phyloP scores from a whole-genome alignment of 2,113 vertebrate species.

The Emydura subglobosa region DNA sequence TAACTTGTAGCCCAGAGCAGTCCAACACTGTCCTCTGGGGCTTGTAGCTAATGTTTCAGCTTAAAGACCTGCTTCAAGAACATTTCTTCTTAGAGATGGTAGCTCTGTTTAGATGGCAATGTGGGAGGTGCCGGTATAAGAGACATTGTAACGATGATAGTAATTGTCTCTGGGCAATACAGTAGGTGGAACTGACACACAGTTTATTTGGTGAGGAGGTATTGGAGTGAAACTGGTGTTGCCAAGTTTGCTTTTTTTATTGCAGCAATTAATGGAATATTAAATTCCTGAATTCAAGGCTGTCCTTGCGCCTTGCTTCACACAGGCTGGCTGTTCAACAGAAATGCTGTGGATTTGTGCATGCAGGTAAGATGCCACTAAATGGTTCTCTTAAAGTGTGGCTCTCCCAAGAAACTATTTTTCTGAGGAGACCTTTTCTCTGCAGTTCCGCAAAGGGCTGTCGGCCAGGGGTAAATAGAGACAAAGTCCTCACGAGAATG shows the following conservation, averaged over 20 bases:
- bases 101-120: not conserved
- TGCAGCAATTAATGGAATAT: not conserved
- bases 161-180: not conserved
- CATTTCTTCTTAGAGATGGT: not conserved
- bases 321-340: not conserved
- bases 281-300: not conserved
- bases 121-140: not conserved
- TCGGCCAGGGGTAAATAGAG: not conserved
- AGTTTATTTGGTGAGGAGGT: not conserved
- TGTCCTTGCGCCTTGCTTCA: slow-evolving; percentile 6
- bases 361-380: accelerated
- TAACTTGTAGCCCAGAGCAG: not conserved
- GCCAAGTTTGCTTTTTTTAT: not conserved
- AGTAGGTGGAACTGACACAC: not conserved
- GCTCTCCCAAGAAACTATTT: not conserved
- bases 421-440: not conserved
- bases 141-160: not conserved
- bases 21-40: not conserved
- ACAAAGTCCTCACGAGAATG: not conserved
- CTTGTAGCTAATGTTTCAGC: not conserved
- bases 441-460: not conserved
- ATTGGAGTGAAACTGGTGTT: not conserved
- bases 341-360: accelerated
- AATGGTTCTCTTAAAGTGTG: not conserved
- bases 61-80: not conserved